These are phyloP conservation scores for Arizona elegans DNA, from an alignment of 2,113 vertebrate species.

Conservation along the genomic window DNA sequence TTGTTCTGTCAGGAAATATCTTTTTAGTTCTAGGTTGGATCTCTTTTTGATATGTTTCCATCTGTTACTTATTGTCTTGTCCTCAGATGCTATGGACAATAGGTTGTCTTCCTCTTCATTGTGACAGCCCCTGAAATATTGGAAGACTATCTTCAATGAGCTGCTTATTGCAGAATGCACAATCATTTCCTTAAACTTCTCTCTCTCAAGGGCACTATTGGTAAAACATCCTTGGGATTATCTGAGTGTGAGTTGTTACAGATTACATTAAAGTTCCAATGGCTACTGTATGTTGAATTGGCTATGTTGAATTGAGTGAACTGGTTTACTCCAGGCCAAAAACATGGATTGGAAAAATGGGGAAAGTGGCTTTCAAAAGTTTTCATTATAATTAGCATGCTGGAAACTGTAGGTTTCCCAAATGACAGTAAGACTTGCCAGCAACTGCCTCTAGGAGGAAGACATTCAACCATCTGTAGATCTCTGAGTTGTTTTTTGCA, in stretches of 20 bases:
- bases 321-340: background rate
- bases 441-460: background rate
- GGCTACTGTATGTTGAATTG: background rate
- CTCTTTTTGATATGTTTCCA: background rate
- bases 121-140: background rate
- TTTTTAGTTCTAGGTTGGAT: background rate
- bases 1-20: background rate
- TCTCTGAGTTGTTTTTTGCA: background rate
- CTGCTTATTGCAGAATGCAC: background rate
- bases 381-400: background rate
- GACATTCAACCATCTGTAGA: background rate
- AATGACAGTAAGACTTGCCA: background rate
- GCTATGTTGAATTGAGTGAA: background rate
- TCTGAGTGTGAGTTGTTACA: background rate
- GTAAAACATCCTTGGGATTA: background rate
- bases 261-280: background rate
- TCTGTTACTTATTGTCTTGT: background rate
- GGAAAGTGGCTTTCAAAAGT: background rate
- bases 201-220: background rate
- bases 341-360: background rate
- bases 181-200: background rate
- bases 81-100: background rate
- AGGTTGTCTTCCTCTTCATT: background rate
- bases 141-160: background rate
- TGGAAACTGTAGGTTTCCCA: background rate